phyloP scores from a whole-genome alignment of 53 echinoderm and acorn worm species.

The Paracentrotus lividus region DNA sequence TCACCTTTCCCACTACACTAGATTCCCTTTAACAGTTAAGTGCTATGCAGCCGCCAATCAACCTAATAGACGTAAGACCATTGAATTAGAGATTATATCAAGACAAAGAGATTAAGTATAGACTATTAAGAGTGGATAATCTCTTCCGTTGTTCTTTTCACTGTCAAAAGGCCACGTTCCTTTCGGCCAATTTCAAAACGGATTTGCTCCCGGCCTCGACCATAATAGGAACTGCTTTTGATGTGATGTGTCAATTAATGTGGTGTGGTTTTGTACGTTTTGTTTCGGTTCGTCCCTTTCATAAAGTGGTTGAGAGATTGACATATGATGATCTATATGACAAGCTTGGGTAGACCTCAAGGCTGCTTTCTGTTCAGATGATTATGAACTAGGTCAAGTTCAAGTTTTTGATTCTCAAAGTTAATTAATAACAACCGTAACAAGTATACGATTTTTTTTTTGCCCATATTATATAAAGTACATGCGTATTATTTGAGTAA shows the following conservation, averaged over 20 bases:
- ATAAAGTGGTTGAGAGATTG: constrained; percentile 23
- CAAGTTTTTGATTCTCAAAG: too few relatives aligned
- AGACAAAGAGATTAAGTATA: constrained; percentile 2
- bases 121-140: neutral
- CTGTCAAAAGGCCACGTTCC: constrained; percentile 21
- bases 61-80: neutral
- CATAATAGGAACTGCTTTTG: neutral
- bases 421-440: too few relatives aligned
- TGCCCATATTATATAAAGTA: too few relatives aligned
- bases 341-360: too few relatives aligned
- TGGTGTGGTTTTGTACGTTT: constrained; percentile 45
- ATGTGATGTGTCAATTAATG: constrained; percentile 26
- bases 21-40: too few relatives aligned
- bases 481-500: too few relatives aligned
- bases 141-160: constrained; percentile 38
- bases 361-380: too few relatives aligned
- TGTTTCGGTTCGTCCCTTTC: constrained; percentile 9
- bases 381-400: too few relatives aligned
- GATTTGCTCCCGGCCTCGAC: neutral
- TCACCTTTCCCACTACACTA: too few relatives aligned
- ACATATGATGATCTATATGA: neutral
- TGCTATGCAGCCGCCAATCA: neutral
- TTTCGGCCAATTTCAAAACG: neutral
- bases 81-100: neutral
- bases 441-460: too few relatives aligned